Conservation (phyloP, 2,888 invertebrate species). For the Andrena bucephala region DNA sequence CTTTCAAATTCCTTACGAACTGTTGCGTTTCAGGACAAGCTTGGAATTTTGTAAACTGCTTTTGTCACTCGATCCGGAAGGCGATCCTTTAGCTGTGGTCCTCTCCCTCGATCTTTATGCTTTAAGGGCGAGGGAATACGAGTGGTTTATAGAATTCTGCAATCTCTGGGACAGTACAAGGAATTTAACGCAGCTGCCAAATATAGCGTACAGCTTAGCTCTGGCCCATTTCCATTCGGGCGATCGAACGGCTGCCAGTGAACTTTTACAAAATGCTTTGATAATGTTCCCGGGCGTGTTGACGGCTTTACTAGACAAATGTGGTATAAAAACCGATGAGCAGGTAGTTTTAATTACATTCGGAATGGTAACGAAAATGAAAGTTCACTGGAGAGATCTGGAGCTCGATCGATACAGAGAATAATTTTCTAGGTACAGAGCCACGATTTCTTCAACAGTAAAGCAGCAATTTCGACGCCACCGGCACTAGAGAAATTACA, state of each 20-base stretch:
- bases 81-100: conserved; percentile 91
- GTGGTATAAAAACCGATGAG: conserved; percentile 90
- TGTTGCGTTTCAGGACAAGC: conserved; percentile 88
- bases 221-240: conserved; percentile 89
- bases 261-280: conserved; percentile 90
- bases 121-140: conserved; percentile 90
- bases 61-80: conserved; percentile 91
- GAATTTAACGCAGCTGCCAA: conserved; percentile 93
- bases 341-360: conserved; percentile 80
- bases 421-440: conserved; percentile 72
- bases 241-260: conserved; percentile 86
- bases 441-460: conserved; percentile 85
- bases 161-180: conserved; percentile 88
- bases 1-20: neutral
- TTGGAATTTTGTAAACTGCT: conserved; percentile 94
- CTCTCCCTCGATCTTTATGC: conserved; percentile 94
- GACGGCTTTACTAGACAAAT: conserved; percentile 90
- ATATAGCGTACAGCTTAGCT: conserved; percentile 93
- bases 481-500: conserved; percentile 90
- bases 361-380: neutral
- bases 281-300: conserved; percentile 93
- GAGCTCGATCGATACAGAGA: neutral
- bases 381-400: neutral
- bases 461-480: conserved; percentile 84
- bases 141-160: conserved; percentile 89